Percentiles rank a stretch among this genome's conserved stretches.
Evolutionary conservation across 1,140 invertebrate species (phyloP).

Genomic region (Vanessa tameamea): DNA sequence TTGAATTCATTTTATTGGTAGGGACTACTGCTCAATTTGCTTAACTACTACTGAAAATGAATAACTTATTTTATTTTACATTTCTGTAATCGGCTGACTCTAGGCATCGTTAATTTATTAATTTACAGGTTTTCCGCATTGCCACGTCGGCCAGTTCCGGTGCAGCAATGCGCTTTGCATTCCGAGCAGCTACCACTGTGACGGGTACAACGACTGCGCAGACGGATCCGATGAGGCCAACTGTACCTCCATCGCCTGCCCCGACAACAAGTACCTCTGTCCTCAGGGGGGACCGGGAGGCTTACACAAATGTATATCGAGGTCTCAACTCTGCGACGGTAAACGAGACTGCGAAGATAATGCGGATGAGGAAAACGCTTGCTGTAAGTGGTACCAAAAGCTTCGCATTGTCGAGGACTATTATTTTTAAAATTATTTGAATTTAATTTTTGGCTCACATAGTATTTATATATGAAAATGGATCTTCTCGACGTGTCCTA

Average conservation of each 20-base stretch:
- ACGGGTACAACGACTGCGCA: slow-evolving; percentile 90
- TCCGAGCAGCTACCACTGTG: slow-evolving; percentile 90
- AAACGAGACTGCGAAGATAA: slow-evolving; percentile 94
- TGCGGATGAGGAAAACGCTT: slow-evolving; percentile 93
- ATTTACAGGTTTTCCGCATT: slow-evolving; percentile 90
- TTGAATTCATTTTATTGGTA: too few relatives aligned
- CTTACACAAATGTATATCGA: slow-evolving; percentile 92
- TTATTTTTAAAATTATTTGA: too few relatives aligned
- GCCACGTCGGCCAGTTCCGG: slow-evolving; percentile 94
- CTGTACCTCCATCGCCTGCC: slow-evolving; percentile 93
- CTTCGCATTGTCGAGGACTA: not conserved
- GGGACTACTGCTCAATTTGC: too few relatives aligned
- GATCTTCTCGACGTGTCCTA: too few relatives aligned
- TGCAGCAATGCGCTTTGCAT: slow-evolving; percentile 97
- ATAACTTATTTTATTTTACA: too few relatives aligned
- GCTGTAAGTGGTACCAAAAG: slow-evolving; percentile 85
- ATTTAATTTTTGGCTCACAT: too few relatives aligned
- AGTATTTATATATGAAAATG: too few relatives aligned
- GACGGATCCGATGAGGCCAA: slow-evolving; percentile 95
- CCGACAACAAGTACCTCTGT: slow-evolving; percentile 95
- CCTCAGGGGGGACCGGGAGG: slow-evolving; percentile 86
- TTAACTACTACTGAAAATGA: too few relatives aligned
- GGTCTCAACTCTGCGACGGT: slow-evolving; percentile 93
- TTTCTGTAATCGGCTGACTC: too few relatives aligned
- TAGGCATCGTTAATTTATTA: too few relatives aligned